Evolutionary conservation across 2,113 vertebrate genomes (phyloP).

Genomic region (Cyprinodon tularosa): DNA sequence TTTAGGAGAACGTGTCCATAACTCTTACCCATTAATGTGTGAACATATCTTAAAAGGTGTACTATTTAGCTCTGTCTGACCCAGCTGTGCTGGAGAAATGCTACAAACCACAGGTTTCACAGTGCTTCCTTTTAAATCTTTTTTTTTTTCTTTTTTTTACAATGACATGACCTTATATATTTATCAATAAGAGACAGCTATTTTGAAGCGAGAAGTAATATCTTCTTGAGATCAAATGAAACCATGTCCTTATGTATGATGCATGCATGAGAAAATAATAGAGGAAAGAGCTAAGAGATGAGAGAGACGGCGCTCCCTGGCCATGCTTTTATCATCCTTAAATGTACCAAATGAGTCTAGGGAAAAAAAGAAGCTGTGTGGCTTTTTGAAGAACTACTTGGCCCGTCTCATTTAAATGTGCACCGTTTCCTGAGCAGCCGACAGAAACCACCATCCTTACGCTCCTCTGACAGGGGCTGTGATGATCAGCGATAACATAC

Average conservation of each 20-base stretch:
- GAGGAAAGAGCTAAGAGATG: conserved; percentile 20
- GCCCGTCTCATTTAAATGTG: conserved; percentile 71
- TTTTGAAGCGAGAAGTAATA: conserved; percentile 47
- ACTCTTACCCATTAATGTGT: background rate
- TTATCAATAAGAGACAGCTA: conserved; percentile 50
- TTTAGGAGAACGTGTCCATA: background rate
- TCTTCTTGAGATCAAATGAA: conserved; percentile 48
- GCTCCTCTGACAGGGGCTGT: conserved; percentile 82
- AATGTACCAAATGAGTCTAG: conserved; percentile 77
- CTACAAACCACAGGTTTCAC: conserved; percentile 5
- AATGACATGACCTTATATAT: conserved; percentile 47
- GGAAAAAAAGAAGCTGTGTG: conserved; percentile 59
- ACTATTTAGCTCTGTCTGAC: conserved; percentile 12
- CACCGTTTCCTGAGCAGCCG: conserved; percentile 58
- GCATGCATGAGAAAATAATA: conserved; percentile 48
- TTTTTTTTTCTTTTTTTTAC: conserved; percentile 13
- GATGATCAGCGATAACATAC: conserved; percentile 78
- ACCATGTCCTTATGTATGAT: conserved; percentile 59
- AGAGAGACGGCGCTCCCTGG: conserved; percentile 39
- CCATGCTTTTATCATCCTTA: conserved; percentile 74
- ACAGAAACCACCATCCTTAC: conserved; percentile 71
- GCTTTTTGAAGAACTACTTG: conserved; percentile 81
- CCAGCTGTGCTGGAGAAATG: background rate
- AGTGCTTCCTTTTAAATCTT: conserved; percentile 12
- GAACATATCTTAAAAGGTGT: conserved; percentile 18